Conservation (phyloP, 2,797 vertebrate genomes). For the Schizopygopsis pylzovi region DNA sequence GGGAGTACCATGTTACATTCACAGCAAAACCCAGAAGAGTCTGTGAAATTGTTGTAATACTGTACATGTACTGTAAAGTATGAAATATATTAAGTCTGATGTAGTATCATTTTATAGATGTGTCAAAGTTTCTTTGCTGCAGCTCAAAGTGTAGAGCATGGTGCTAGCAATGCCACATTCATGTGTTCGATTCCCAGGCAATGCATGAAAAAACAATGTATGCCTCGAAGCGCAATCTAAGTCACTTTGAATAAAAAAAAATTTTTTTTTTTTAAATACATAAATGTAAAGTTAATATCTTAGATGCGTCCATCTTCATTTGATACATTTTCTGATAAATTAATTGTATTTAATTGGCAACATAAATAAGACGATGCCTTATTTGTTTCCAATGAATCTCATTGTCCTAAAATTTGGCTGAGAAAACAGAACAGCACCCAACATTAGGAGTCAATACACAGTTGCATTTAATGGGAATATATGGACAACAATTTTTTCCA, state of each 20-base stretch:
- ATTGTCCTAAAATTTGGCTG: neutral
- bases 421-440: neutral
- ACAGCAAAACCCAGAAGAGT: no score
- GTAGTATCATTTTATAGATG: neutral
- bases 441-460: neutral
- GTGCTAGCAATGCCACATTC: no score
- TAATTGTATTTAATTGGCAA: neutral
- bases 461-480: neutral
- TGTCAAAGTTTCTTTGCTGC: neutral
- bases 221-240: neutral
- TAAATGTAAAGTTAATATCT: neutral
- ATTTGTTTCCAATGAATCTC: neutral
- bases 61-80: neutral
- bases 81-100: neutral
- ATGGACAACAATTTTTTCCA: no score
- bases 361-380: neutral
- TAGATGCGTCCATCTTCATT: neutral
- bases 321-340: neutral
- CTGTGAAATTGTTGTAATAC: neutral
- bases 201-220: neutral
- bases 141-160: neutral
- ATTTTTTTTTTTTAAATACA: neutral
- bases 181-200: neutral
- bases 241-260: neutral
- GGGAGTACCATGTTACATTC: no score